Conservation (phyloP, 2,797 vertebrate genomes). For the Pyrocephalus nanus region DNA sequence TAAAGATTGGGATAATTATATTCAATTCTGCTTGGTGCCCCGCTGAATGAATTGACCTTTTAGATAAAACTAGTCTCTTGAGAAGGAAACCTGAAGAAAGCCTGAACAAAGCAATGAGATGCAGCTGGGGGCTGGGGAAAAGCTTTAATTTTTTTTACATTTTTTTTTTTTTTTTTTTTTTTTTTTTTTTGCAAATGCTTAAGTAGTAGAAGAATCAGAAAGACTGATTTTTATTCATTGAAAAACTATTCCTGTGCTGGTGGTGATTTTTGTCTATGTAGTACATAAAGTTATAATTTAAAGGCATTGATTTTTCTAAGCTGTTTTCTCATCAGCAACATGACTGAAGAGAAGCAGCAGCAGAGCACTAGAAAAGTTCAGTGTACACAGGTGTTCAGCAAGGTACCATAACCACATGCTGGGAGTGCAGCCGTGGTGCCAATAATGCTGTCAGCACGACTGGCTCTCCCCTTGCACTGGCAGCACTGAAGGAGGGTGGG, state of each 20-base stretch:
- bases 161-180: background rate
- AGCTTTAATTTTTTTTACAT: constrained; percentile 8
- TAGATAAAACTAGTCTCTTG: constrained; percentile 94
- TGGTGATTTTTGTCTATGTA: constrained; percentile 56
- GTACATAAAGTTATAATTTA: constrained; percentile 72
- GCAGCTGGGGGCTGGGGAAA: constrained; percentile 69
- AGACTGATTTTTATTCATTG: constrained; percentile 65
- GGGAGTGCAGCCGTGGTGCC: background rate
- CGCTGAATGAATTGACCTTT: constrained; percentile 98
- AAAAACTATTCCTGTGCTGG: constrained; percentile 62
- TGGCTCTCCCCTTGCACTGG: accelerated
- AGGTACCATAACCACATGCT: background rate
- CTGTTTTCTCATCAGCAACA: constrained; percentile 69
- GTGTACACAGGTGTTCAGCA: background rate
- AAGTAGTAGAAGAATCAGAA: constrained; percentile 49
- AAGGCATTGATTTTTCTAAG: constrained; percentile 70
- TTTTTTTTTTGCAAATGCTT: background rate
- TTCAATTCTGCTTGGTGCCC: constrained; percentile 94
- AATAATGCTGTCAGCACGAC: background rate
- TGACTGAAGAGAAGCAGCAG: constrained; percentile 42
- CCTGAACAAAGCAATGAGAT: constrained; percentile 87
- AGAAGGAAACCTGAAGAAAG: constrained; percentile 95
- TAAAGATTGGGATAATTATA: constrained; percentile 98
- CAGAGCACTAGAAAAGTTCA: constrained; percentile 10
- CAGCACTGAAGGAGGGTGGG: too few species aligned